Conservation (phyloP, 2,888 invertebrate species). For the Glyphotaelius pellucidus region DNA sequence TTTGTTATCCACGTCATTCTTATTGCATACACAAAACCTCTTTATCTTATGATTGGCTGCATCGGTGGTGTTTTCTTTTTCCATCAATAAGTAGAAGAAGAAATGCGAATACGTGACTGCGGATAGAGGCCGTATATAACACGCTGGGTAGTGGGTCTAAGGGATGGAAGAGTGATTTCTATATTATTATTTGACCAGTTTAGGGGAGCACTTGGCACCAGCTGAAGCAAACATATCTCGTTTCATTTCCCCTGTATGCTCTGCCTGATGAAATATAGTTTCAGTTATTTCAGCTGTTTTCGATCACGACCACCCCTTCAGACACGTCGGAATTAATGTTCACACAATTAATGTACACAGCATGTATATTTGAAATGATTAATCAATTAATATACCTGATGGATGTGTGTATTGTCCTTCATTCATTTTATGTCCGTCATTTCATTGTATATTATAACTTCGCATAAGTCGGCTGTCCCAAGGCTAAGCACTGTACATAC, state of each 20-base stretch:
- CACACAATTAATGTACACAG: not conserved
- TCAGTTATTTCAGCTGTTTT: constrained; percentile 19
- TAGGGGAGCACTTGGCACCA: constrained; percentile 21
- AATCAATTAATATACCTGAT: not conserved
- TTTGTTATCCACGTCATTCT: not conserved
- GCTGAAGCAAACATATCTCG: constrained; percentile 42
- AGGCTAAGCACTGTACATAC: too few relatives aligned
- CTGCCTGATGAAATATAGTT: constrained; percentile 18
- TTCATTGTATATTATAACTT: not conserved
- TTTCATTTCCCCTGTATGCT: constrained; percentile 16
- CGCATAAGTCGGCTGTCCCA: not conserved
- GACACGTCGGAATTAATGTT: not conserved
- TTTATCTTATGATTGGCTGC: not conserved
- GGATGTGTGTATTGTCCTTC: not conserved
- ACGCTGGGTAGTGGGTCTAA: not conserved
- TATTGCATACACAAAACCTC: not conserved
- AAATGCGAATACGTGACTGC: not conserved
- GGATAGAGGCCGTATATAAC: not conserved
- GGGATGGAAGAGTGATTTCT: constrained; percentile 30
- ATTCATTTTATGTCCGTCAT: not conserved
- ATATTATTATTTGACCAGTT: constrained; percentile 36
- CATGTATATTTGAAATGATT: not conserved
- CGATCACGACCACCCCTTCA: not conserved
- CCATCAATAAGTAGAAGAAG: not conserved
- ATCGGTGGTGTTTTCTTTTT: not conserved